phyloP scores from a whole-genome alignment of 1,140 invertebrate species.

The Amyelois transitella region DNA sequence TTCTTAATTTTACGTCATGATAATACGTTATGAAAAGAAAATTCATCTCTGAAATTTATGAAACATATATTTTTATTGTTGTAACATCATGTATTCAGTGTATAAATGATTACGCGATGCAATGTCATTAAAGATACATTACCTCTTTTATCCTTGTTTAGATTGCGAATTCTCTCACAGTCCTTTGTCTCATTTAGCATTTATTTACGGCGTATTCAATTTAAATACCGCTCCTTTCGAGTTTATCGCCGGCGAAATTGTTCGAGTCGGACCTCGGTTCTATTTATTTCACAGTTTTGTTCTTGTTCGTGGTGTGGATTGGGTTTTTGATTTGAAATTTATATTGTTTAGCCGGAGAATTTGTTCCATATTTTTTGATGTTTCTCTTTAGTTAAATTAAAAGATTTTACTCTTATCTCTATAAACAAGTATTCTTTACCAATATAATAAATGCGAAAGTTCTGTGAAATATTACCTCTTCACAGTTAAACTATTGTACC shows the following conservation, averaged over 20 bases:
- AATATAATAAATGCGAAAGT: no score
- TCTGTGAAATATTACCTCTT: no score
- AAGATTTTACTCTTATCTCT: no score
- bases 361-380: slow-evolving; percentile 1
- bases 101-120: not conserved
- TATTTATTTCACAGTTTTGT: slow-evolving; percentile 62
- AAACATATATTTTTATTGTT: no score
- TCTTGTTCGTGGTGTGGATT: slow-evolving; percentile 43
- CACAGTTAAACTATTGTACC: no score
- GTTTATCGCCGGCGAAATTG: slow-evolving; percentile 62
- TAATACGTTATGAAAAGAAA: no score
- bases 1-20: no score
- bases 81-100: no score
- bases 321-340: slow-evolving; percentile 23
- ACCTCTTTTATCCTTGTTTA: slow-evolving; percentile 66
- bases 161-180: slow-evolving; percentile 60
- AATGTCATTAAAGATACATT: slow-evolving; percentile 64
- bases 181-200: slow-evolving; percentile 69
- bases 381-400: no score
- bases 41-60: no score
- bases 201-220: slow-evolving; percentile 70
- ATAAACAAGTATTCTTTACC: no score
- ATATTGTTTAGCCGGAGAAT: not conserved
- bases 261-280: slow-evolving; percentile 46
- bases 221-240: slow-evolving; percentile 61